Conservation (phyloP, 2,113 vertebrate genomes). For the Lipophrys pholis region DNA sequence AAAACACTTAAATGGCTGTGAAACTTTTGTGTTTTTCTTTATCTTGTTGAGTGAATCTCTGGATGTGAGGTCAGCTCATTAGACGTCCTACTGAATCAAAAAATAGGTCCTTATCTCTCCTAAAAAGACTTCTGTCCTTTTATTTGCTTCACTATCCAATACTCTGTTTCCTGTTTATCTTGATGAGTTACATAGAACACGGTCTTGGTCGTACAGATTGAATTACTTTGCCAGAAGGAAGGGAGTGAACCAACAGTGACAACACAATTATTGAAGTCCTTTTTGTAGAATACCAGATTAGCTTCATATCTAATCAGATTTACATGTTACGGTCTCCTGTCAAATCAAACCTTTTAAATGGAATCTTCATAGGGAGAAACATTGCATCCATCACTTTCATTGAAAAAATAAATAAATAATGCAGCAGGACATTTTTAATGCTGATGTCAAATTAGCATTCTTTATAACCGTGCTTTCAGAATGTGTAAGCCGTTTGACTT, state of each 20-base stretch:
- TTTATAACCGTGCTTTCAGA: too few species aligned
- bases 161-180: not conserved
- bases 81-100: not conserved
- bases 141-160: not conserved
- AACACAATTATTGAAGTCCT: not conserved
- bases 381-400: too few species aligned
- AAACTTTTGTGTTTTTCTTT: too few species aligned
- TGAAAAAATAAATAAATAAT: too few species aligned
- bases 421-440: not conserved
- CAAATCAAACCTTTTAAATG: not conserved
- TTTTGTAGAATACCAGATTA: constrained; percentile 16
- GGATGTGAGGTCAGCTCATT: not conserved
- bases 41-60: too few species aligned
- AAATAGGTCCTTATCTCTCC: not conserved
- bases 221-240: not conserved
- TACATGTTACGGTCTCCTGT: not conserved
- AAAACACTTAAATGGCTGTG: too few species aligned
- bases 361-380: too few species aligned
- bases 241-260: not conserved
- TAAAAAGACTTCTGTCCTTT: not conserved
- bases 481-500: too few species aligned
- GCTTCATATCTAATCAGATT: constrained; percentile 3
- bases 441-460: constrained; percentile 5
- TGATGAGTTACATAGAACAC: not conserved
- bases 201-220: not conserved